Evolutionary conservation across 2,797 vertebrate genomes (phyloP), one percentile per base, ranked within the genome.

Genomic region (Balearica regulorum): DNA sequence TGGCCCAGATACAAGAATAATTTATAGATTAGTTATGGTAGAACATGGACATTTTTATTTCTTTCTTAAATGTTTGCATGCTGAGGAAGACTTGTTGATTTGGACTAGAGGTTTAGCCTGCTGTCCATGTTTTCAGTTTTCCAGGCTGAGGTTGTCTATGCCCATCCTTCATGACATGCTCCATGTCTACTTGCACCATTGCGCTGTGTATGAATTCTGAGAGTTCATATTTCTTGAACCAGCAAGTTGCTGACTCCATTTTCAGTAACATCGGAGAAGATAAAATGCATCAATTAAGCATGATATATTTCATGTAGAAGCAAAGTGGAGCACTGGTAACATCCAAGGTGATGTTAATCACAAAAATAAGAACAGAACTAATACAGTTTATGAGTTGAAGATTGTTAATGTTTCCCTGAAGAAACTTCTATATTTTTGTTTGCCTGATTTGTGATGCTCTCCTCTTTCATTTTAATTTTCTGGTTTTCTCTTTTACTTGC

Each of bases 391-490:
- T 71, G 87, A 88, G 54, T 61, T 85, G 77, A 83, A 83, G 29
- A 49, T 72, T 83, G 62, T 68, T 89, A 91, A 91, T 62, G 29
- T 58, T 86, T 91, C 87, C 93, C 94, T 71, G 35, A 94, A 94
- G 84, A 83, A 91, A 70, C 37, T 73, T 83, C 26, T 24, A 53
- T 39, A 4, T 60, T 81, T 86, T 90, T 81, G 46, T 94, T 84
- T 87, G 41, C 25, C 26, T 93, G 77, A 83, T 91, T 93, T 93
- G 68, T 83, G 87, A 41, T 71, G 48, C 48, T 91, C 22, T 35
- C 11, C 65, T 88, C 71, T 83, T 79, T 71, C 66, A 44, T 76
- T 82, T 89, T 83, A 86, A 86, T 86, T 79, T 86, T 83, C 11
- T 13, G 28, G 5, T 68, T 94, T 82, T 89, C 39, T 75, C 41